phyloP scores from a whole-genome alignment of 2,888 invertebrate species.

The Dryobota labecula region DNA sequence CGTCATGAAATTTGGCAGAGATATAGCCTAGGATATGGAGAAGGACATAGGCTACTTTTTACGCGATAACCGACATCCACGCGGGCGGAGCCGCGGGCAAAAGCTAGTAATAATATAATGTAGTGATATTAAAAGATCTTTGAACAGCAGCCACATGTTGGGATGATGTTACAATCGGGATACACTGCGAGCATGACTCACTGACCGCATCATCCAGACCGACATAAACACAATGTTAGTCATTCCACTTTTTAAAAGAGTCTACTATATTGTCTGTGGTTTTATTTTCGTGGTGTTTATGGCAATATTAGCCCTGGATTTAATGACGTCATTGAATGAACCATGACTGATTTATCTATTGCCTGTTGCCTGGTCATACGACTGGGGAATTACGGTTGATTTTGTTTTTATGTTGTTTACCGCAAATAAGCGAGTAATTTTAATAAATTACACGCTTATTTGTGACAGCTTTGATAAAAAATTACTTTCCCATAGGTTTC shows the following conservation, averaged over 20 bases:
- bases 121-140: slow-evolving; percentile 13
- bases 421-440: background rate
- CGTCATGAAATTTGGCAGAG: no score
- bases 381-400: slow-evolving; percentile 11
- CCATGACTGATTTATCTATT: background rate
- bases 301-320: background rate
- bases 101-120: no score
- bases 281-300: background rate
- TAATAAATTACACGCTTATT: background rate
- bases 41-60: no score
- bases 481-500: no score
- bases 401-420: background rate
- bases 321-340: slow-evolving; percentile 5
- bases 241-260: slow-evolving; percentile 28
- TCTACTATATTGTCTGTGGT: slow-evolving; percentile 13
- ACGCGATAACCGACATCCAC: no score
- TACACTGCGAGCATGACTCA: slow-evolving; percentile 55
- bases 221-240: slow-evolving; percentile 52
- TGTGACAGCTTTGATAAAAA: no score
- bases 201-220: slow-evolving; percentile 43
- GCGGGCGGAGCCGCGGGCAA: no score
- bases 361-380: background rate
- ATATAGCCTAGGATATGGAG: no score
- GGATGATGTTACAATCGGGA: slow-evolving; percentile 45
- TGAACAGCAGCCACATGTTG: slow-evolving; percentile 52